Evolutionary conservation across 2,113 vertebrate species (phyloP).

Genomic region (Stigmatopora nigra): DNA sequence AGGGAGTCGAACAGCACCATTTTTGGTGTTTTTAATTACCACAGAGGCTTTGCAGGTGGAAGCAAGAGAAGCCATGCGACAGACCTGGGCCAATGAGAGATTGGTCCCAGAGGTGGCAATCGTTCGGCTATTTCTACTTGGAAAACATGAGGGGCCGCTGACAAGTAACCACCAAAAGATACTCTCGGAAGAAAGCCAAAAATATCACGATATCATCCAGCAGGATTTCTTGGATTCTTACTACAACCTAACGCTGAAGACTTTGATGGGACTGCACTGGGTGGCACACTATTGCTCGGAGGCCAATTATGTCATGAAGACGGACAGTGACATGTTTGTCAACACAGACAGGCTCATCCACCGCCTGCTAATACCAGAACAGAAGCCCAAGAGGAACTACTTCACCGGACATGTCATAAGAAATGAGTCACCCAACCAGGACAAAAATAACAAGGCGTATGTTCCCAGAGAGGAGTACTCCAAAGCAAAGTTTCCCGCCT

Average conservation of each 20-base stretch:
- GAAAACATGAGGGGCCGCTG: conserved; percentile 70
- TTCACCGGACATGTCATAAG: conserved; percentile 94
- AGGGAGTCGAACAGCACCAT: conserved; percentile 68
- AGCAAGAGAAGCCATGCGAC: conserved; percentile 87
- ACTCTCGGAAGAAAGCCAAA: conserved; percentile 81
- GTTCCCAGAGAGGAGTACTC: conserved; percentile 89
- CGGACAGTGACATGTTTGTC: conserved; percentile 96
- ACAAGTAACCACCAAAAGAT: conserved; percentile 69
- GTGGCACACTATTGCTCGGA: conserved; percentile 81
- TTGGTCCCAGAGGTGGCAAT: conserved; percentile 72
- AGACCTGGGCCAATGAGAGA: conserved; percentile 92
- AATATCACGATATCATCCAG: conserved; percentile 86
- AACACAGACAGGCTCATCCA: conserved; percentile 92
- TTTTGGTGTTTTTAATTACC: conserved; percentile 86
- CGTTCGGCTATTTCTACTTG: conserved; percentile 82
- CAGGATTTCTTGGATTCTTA: conserved; percentile 92
- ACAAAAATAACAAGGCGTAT: conserved; percentile 95
- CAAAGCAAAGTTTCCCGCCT: conserved; percentile 84
- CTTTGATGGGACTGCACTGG: conserved; percentile 98
- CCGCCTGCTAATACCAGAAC: conserved; percentile 82
- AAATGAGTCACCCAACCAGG: conserved; percentile 83
- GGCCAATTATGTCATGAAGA: conserved; percentile 91
- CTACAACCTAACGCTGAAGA: conserved; percentile 93
- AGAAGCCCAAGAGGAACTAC: conserved; percentile 76
- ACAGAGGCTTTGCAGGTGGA: conserved; percentile 83